A percentile compares a stretch with the other conserved stretches of the same genome.
Conservation (phyloP, 2,797 vertebrate species). For the Lagothrix lagotricha region DNA sequence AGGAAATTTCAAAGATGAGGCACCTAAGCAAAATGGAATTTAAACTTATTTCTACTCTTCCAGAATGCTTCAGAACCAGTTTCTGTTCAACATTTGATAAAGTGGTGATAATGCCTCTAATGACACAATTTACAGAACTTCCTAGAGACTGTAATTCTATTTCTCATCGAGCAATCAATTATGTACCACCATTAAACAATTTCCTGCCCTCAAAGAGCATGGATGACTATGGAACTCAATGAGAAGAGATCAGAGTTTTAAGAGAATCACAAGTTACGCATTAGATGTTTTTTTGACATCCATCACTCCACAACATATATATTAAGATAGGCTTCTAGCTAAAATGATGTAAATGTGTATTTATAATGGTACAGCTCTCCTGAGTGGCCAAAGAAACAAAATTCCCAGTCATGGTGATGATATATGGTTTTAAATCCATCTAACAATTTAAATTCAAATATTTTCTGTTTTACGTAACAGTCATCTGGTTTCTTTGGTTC, state of each 20-base stretch:
- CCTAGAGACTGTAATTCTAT: neutral
- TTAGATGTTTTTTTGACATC: neutral
- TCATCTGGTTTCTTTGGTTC: neutral
- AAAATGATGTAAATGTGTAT: neutral
- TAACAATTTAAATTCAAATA: neutral
- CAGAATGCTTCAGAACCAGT: neutral
- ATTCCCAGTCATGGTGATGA: neutral
- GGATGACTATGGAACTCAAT: too few species aligned
- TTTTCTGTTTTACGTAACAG: neutral
- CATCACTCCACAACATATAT: neutral
- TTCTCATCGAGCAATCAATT: neutral
- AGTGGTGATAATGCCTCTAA: neutral
- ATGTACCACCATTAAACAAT: neutral
- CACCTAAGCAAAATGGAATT: neutral
- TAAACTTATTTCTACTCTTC: neutral
- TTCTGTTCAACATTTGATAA: neutral
- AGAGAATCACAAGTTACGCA: neutral
- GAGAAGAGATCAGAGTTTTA: neutral
- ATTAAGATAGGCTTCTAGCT: neutral
- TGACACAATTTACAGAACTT: neutral
- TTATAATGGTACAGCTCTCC: neutral
- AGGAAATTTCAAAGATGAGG: neutral
- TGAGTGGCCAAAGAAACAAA: neutral
- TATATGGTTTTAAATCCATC: neutral
- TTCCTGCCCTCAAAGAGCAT: neutral